Evolutionary conservation across 2,113 vertebrate species (phyloP), one percentile per base, ranked within the genome.

Genomic region (Zapus hudsonius): DNA sequence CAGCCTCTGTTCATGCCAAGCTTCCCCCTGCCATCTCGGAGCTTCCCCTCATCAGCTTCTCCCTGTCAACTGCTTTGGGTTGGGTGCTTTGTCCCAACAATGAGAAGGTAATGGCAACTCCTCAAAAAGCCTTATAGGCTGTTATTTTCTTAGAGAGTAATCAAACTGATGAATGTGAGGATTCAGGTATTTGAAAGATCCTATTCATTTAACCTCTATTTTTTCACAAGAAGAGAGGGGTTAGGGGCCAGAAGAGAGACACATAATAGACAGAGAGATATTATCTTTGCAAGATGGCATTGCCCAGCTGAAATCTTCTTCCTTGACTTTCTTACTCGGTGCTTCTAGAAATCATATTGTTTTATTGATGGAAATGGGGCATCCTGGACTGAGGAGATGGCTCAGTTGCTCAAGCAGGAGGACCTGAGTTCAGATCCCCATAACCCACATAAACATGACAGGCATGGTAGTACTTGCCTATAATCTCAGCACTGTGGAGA

Each of bases 41-140:
- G 52, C 52, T 52, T 52, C 52, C 52, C 52, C 11, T 52, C 52
- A 52, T 15, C 52, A 52, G 52, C 52, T 52, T 52, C 52, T 15
- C 16, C 52, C 52, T 15, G 11, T 52, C 12, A 10, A 15, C 52
- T 52, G 52, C 52, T 52, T 52, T 52, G 52, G 52, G 52, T 52
- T n/a, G 12, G 52, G 6, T 13, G 52, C 52, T 52, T 52, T 52
- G 6, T 15, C 52, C 52, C 52, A 52, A 15, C 52, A 52, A 52
- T 52, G 52, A 52, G 52, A 52, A 52, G 52, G 52, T 52, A 52
- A 52, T 12, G 12, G 52, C 52, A 52, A 52, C 12, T 52, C 13
- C 9, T 85, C 47, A 67, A 88, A 80, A 93, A 47, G 11, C 70
- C 86, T 57, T 86, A 76, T 31, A 89, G 73, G 7, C 22, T 87